Evolutionary conservation across 2,888 invertebrate species (phyloP).

Genomic region (Brachynemurus nebulosus): DNA sequence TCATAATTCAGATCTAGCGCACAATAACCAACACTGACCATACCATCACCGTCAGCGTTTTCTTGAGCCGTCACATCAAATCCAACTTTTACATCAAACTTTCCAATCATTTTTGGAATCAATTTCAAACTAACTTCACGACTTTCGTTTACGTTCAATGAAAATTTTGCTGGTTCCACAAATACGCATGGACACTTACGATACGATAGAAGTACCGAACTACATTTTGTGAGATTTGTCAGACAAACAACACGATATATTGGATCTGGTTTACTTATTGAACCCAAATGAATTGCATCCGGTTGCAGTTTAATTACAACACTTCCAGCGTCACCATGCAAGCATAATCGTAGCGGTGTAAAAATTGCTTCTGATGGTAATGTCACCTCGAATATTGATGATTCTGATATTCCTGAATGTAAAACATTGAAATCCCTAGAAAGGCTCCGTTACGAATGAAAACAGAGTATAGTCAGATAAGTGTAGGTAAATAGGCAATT

Average conservation of each 20-base stretch:
- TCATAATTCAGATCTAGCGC: too few species aligned
- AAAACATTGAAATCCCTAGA: too few species aligned
- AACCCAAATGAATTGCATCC: conserved; percentile 32
- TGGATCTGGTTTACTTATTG: conserved; percentile 30
- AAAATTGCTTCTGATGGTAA: too few species aligned
- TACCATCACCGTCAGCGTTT: too few species aligned
- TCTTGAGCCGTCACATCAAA: background rate
- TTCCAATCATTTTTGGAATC: conserved; percentile 4
- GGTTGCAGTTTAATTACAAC: conserved; percentile 36
- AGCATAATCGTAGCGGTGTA: conserved; percentile 38
- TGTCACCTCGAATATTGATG: too few species aligned
- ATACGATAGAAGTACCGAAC: conserved; percentile 32
- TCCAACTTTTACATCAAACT: background rate
- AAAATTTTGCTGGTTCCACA: conserved; percentile 30
- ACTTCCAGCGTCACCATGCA: conserved; percentile 41
- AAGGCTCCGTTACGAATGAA: too few species aligned
- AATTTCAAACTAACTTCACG: conserved; percentile 15
- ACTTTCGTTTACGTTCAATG: conserved; percentile 29
- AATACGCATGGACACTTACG: conserved; percentile 30
- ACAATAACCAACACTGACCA: too few species aligned
- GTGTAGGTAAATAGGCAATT: too few species aligned
- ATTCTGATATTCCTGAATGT: too few species aligned
- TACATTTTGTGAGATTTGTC: conserved; percentile 32
- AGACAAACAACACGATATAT: conserved; percentile 31
- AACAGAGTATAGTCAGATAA: too few species aligned